Evolutionary conservation across 2,113 vertebrate species (phyloP).

Genomic region (Lanius ludovicianus): DNA sequence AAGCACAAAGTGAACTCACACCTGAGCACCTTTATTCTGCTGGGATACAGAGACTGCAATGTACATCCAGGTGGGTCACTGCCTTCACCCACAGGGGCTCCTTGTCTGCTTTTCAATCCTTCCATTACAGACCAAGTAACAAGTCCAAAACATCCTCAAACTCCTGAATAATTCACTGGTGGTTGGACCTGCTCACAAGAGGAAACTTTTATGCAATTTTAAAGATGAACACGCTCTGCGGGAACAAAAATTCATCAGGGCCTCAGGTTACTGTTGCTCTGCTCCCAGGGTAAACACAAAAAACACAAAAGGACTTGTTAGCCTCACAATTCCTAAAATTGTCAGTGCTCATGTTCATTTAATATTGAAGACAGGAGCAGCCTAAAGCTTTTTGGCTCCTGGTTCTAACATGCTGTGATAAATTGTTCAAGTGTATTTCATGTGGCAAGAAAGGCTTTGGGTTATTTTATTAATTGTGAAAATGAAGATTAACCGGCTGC

Average conservation of each 20-base stretch:
- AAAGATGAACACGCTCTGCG: background rate
- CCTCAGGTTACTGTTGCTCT: background rate
- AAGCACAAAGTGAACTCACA: background rate
- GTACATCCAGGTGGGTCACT: background rate
- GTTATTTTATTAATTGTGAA: conserved; percentile 18
- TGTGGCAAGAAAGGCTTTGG: background rate
- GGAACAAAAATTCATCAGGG: background rate
- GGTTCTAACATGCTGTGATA: background rate
- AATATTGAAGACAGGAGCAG: background rate
- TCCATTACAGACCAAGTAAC: background rate
- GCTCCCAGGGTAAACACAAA: background rate
- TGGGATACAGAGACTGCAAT: background rate
- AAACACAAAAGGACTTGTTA: background rate
- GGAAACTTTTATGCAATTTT: background rate
- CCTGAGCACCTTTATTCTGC: accelerated
- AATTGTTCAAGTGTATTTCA: background rate
- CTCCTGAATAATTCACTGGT: background rate
- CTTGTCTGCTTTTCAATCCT: background rate
- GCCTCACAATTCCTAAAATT: background rate
- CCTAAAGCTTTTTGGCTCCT: conserved; percentile 2
- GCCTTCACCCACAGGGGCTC: background rate
- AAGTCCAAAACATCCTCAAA: background rate
- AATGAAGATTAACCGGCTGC: background rate
- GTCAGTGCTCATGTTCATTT: background rate
- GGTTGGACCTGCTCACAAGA: background rate